phyloP scores from a whole-genome alignment of 1,140 invertebrate species.

The Ostrea denselamellosa region DNA sequence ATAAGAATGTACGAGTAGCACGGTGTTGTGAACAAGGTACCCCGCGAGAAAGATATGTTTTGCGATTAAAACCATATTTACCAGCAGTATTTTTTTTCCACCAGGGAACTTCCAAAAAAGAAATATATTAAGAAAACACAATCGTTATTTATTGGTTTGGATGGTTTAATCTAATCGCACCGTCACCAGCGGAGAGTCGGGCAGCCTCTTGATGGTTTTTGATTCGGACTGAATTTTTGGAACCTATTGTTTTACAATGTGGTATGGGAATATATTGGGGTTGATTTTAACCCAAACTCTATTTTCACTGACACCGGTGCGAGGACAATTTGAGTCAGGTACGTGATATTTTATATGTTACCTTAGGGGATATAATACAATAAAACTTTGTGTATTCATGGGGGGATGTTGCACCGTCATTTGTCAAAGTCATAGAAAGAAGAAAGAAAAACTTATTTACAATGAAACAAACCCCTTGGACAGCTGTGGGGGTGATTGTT shows the following conservation, averaged over 20 bases:
- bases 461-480: not conserved
- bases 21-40: conserved; percentile 21
- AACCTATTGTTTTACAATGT: not conserved
- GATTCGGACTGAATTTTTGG: not conserved
- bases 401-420: conserved; percentile 5
- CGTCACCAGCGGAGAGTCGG: not conserved
- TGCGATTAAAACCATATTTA: not conserved
- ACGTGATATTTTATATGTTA: conserved; percentile 17
- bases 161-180: not conserved
- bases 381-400: conserved; percentile 15
- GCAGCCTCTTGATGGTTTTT: conserved; percentile 21
- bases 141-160: not conserved
- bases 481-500: conserved; percentile 4
- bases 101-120: not conserved
- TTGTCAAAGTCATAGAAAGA: conserved; percentile 12
- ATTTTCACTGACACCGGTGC: conserved; percentile 14
- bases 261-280: conserved; percentile 32
- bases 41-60: conserved; percentile 27
- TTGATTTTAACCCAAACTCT: conserved; percentile 24
- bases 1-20: conserved; percentile 5
- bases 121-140: not conserved
- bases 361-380: conserved; percentile 9
- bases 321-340: conserved; percentile 27
- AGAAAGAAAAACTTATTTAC: conserved; percentile 3
- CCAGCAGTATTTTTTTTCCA: not conserved